These are phyloP conservation scores for Chironex yamaguchii DNA, from an alignment of 30 jellyfish, hydroid and myxozoan species.

Conservation along the genomic window DNA sequence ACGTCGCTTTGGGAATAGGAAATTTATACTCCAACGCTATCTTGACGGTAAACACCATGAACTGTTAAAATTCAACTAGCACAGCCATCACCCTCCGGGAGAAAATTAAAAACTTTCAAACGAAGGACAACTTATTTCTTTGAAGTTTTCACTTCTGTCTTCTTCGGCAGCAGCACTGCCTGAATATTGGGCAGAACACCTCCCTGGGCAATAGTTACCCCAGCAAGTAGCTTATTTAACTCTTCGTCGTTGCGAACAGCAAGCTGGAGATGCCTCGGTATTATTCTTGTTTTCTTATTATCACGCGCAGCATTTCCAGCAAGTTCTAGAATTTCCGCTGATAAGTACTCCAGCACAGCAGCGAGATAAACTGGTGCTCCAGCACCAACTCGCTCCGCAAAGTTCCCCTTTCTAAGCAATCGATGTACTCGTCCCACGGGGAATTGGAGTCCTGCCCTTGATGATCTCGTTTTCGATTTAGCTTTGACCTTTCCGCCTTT, in stretches of 20 bases:
- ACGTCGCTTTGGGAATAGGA: too few relatives aligned
- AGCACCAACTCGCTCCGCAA: conserved; percentile 89
- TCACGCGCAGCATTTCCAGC: conserved; percentile 99
- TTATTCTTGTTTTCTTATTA: conserved; percentile 84
- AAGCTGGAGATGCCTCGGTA: conserved; percentile 92
- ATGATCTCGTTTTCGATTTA: conserved; percentile 80
- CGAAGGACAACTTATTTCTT: not conserved
- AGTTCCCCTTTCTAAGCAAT: conserved; percentile 81
- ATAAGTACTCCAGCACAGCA: conserved; percentile 90
- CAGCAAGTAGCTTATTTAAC: conserved; percentile 86
- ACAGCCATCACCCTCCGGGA: too few relatives aligned
- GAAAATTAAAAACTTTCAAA: too few relatives aligned
- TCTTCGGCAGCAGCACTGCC: conserved; percentile 95
- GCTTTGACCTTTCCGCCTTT: conserved; percentile 85
- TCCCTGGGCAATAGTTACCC: conserved; percentile 97
- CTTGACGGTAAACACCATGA: too few relatives aligned
- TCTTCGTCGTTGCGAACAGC: conserved; percentile 98
- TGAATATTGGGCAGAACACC: conserved; percentile 96
- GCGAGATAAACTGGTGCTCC: conserved; percentile 97
- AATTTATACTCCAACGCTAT: too few relatives aligned
- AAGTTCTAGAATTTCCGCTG: conserved; percentile 94
- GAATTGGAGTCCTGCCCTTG: conserved; percentile 94
- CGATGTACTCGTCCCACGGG: conserved; percentile 96
- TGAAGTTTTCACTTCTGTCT: conserved; percentile 37
- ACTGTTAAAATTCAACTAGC: too few relatives aligned